Conservation (phyloP, 1,140 invertebrate genomes). For the Eumeta japonica region DNA sequence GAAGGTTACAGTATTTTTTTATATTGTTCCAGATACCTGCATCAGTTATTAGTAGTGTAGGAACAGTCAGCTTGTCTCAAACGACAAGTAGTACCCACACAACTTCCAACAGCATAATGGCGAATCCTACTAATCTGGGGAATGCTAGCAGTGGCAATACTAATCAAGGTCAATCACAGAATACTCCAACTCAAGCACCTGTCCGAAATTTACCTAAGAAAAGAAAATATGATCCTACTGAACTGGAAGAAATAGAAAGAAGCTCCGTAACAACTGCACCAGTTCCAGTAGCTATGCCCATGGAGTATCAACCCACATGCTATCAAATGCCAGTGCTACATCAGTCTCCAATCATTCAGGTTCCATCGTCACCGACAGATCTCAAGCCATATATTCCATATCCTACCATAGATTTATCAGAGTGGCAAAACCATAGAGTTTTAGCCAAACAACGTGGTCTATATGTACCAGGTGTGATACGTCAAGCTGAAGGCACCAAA, state of each 20-base stretch:
- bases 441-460: constrained; percentile 78
- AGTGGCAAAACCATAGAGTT: constrained; percentile 88
- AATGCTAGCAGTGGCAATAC: constrained; percentile 31
- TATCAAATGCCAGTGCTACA: constrained; percentile 25
- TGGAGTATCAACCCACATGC: constrained; percentile 26
- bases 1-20: no score
- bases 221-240: constrained; percentile 81
- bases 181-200: constrained; percentile 45
- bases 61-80: constrained; percentile 51
- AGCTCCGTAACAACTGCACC: constrained; percentile 33
- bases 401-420: constrained; percentile 74
- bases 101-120: constrained; percentile 44
- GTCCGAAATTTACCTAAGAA: constrained; percentile 81
- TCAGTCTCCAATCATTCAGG: constrained; percentile 37
- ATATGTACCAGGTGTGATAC: constrained; percentile 81
- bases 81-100: constrained; percentile 26
- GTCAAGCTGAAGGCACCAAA: constrained; percentile 62
- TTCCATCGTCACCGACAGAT: constrained; percentile 28
- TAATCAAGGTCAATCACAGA: constrained; percentile 30
- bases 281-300: constrained; percentile 10
- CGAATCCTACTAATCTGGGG: constrained; percentile 29
- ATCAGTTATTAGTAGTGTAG: constrained; percentile 56
- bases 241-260: constrained; percentile 68
- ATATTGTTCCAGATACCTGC: constrained; percentile 51
- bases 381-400: constrained; percentile 33